Base-by-base conservation (phyloP, 2,113 vertebrate species). In the Halichoeres trimaculatus region DNA sequence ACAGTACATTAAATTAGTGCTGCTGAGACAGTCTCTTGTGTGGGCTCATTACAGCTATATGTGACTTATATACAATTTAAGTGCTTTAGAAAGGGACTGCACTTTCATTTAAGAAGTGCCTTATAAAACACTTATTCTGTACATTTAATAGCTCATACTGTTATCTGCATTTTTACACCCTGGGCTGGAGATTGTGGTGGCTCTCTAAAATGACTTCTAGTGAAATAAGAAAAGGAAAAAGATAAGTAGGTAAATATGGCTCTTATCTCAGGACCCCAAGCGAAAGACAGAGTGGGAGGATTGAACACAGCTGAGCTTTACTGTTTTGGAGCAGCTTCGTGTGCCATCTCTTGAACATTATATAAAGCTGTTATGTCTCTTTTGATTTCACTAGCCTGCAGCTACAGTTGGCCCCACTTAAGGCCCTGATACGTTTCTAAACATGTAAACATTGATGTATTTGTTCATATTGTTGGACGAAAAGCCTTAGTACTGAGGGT, bases 281-380 rank as follows among this genome's bases (percentile, higher is more conserved):
- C 70, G 56, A 54, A n/a, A 80, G 48, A 6, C 59, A n/a, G 60
- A 65, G 38, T 78, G 45, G 23, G 67, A 48, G 40, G 81, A 53
- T 83, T 30, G 79, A 73, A 69, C 41, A 51, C 71, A 70, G 57
- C 51, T 38, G 34, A 70, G 55, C 58, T 76, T 71, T 22, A 56
- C 51, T 48, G 41, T 75, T 56, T 56, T 51, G 36, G 53, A 48
- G n/a, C 35, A 35, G 72, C 52, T 74, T 70, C 43, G 19, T 76
- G 40, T 61, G 43, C 43, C 43, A 69, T 81, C 45, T 35, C 59
- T 64, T 69, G 36, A 47, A 8, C 16, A 67, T 87, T 87, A 88
- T 76, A 81, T 89, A 90, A 91, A 86, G 70, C 78, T 76, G 62
- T 80, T 83, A 71, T 52, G 61, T 80, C 53, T 66, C 64, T 81